Percentiles rank a stretch among this genome's conserved stretches.
Evolutionary conservation across 2,113 vertebrate genomes (phyloP).

Genomic region (Eubucco bourcierii): DNA sequence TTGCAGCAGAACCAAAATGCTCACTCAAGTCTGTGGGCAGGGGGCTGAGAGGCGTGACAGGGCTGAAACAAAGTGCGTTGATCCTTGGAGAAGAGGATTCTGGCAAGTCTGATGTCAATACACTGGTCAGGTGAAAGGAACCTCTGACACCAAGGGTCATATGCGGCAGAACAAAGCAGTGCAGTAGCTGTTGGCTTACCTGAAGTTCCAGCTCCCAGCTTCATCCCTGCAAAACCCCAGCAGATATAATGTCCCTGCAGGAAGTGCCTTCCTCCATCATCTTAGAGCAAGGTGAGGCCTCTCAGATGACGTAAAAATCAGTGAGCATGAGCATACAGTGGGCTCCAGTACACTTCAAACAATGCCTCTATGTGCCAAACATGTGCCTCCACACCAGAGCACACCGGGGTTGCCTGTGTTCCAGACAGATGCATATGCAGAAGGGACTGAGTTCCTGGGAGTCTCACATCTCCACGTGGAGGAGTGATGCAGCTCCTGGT

Average conservation of each 20-base stretch:
- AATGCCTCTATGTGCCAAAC: background rate
- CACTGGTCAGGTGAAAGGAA: accelerated
- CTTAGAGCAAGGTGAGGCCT: background rate
- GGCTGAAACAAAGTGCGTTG: background rate
- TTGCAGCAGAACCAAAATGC: too few species aligned
- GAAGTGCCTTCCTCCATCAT: background rate
- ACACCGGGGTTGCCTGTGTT: background rate
- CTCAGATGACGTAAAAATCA: background rate
- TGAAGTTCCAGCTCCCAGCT: background rate
- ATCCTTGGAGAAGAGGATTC: background rate
- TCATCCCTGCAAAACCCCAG: background rate
- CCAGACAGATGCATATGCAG: accelerated
- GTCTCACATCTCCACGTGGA: background rate
- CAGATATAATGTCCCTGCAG: background rate
- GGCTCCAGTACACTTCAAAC: background rate
- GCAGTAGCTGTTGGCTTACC: background rate
- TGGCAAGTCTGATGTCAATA: background rate
- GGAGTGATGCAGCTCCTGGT: background rate
- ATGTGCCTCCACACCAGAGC: background rate
- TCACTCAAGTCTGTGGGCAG: background rate
- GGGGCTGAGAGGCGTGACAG: background rate
- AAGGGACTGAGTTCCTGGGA: background rate
- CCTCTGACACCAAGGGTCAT: accelerated
- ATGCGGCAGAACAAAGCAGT: background rate
- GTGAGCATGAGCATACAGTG: accelerated